Evolutionary conservation across 2,888 invertebrate genomes (phyloP).

Genomic region (Cyclophora punctaria): DNA sequence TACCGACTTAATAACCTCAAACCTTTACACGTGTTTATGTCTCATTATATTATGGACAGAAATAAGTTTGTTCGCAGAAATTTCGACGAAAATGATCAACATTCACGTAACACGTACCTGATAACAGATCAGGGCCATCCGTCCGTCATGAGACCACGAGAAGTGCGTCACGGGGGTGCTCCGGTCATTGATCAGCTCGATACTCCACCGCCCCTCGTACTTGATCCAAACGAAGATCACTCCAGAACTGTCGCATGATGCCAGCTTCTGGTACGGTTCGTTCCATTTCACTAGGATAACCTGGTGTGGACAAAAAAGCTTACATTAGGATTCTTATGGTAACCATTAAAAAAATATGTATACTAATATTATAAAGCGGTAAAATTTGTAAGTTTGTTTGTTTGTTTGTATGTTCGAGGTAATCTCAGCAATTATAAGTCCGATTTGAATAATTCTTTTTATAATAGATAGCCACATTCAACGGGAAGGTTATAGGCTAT

Average conservation of each 20-base stretch:
- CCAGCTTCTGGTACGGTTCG: constrained; percentile 97
- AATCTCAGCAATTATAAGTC: too few relatives aligned
- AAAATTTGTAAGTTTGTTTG: too few relatives aligned
- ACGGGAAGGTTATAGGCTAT: too few relatives aligned
- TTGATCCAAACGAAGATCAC: constrained; percentile 99
- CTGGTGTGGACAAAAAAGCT: constrained; percentile 53
- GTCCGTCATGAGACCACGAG: constrained; percentile 98
- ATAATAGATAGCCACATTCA: too few relatives aligned
- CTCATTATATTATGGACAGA: too few relatives aligned
- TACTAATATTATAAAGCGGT: too few relatives aligned
- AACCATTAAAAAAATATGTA: constrained; percentile 2
- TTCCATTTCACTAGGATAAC: constrained; percentile 98
- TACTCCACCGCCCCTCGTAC: constrained; percentile 99
- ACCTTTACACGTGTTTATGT: background rate
- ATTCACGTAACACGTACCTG: constrained; percentile 72
- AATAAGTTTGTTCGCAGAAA: too few relatives aligned
- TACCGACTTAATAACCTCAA: background rate
- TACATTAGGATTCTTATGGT: too few relatives aligned
- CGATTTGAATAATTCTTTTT: too few relatives aligned
- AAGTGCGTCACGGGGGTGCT: constrained; percentile 98
- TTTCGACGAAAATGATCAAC: background rate
- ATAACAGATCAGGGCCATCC: constrained; percentile 98
- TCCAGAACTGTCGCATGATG: constrained; percentile 97
- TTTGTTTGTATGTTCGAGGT: too few relatives aligned
- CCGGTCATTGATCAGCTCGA: constrained; percentile 98